Evolutionary conservation across 2,113 vertebrate species (phyloP).

Genomic region (Chaenocephalus aceratus): DNA sequence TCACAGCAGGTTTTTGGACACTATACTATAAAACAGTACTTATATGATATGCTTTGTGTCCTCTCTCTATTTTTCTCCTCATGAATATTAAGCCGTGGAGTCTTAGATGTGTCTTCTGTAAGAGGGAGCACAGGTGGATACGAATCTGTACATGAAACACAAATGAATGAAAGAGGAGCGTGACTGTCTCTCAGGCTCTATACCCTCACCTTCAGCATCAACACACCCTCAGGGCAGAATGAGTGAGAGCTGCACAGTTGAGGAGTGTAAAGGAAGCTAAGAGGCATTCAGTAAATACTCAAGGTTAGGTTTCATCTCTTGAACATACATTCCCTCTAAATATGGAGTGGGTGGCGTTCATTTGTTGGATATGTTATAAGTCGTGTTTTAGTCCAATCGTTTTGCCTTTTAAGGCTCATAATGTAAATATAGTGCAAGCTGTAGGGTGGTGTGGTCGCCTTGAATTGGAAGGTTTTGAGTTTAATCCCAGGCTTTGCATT

Average conservation of each 20-base stretch:
- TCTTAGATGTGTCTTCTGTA: slow-evolving; percentile 35
- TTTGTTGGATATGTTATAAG: too few relatives aligned
- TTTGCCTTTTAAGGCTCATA: too few relatives aligned
- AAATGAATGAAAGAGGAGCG: slow-evolving; percentile 64
- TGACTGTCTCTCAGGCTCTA: slow-evolving; percentile 49
- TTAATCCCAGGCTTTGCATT: too few relatives aligned
- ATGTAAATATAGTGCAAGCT: too few relatives aligned
- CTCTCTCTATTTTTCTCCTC: slow-evolving; percentile 9
- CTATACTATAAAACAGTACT: slow-evolving; percentile 7
- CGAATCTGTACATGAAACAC: slow-evolving; percentile 67
- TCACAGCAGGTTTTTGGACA: slow-evolving; percentile 10
- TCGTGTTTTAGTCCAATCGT: too few relatives aligned
- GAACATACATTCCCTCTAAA: slow-evolving; percentile 42
- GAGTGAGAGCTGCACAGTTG: slow-evolving; percentile 44
- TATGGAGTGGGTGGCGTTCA: not conserved
- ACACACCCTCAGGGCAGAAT: slow-evolving; percentile 58
- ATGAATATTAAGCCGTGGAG: slow-evolving; percentile 53
- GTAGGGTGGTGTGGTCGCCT: too few relatives aligned
- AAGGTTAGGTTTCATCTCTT: slow-evolving; percentile 69
- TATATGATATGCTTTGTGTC: slow-evolving; percentile 25
- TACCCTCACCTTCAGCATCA: slow-evolving; percentile 55
- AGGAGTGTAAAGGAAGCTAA: slow-evolving; percentile 57
- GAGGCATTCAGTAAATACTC: slow-evolving; percentile 57
- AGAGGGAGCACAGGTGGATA: slow-evolving; percentile 45
- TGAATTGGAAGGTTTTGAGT: too few relatives aligned